Evolutionary conservation across 2,888 invertebrate genomes (phyloP).

Genomic region (Nesidiocoris tenuis): DNA sequence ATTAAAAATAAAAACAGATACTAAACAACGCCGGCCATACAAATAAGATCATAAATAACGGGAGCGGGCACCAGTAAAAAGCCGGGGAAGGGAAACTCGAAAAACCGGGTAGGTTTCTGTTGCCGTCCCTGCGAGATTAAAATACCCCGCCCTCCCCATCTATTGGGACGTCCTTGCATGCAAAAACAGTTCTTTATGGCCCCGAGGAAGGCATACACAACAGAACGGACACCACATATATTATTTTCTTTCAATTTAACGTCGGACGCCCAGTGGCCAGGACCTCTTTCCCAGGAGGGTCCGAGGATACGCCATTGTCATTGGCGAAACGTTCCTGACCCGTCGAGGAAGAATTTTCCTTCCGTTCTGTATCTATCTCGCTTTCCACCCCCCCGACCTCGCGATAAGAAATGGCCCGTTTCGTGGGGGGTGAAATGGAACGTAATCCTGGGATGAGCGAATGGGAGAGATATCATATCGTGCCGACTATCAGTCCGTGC

Average conservation of each 20-base stretch:
- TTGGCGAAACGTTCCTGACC: slow-evolving; percentile 11
- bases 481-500: not conserved
- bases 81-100: slow-evolving; percentile 18
- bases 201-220: slow-evolving; percentile 22
- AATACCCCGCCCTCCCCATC: slow-evolving; percentile 5
- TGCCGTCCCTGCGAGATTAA: slow-evolving; percentile 36
- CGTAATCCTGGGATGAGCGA: slow-evolving; percentile 26
- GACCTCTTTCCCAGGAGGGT: not conserved
- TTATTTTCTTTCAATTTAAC: slow-evolving; percentile 48
- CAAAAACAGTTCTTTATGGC: slow-evolving; percentile 45
- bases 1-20: slow-evolving; percentile 38
- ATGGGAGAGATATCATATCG: not conserved
- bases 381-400: too few relatives aligned
- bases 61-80: slow-evolving; percentile 15
- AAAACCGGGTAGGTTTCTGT: slow-evolving; percentile 32
- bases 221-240: slow-evolving; percentile 46
- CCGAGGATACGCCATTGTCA: slow-evolving; percentile 24
- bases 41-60: slow-evolving; percentile 37
- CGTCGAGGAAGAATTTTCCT: not conserved
- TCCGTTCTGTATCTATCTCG: not conserved
- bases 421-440: slow-evolving; percentile 35
- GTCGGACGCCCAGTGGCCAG: slow-evolving; percentile 3
- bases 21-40: slow-evolving; percentile 31
- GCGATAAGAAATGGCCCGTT: slow-evolving; percentile 33
- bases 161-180: slow-evolving; percentile 25